Evolutionary conservation across 2,888 invertebrate species (phyloP).

Genomic region (Tridacna crocea): DNA sequence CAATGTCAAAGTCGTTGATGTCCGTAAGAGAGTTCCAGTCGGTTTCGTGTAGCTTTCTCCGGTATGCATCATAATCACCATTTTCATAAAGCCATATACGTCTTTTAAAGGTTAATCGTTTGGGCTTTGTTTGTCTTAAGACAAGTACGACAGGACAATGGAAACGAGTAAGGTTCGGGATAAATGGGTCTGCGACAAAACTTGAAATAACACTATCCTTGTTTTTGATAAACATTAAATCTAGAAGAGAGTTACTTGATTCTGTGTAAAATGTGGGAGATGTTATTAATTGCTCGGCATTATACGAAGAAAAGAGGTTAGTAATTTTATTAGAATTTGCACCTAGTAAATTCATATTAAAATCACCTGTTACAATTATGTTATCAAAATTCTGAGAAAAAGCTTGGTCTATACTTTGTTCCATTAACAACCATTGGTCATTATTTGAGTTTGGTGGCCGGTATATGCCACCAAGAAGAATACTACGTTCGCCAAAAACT

Average conservation of each 20-base stretch:
- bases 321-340: conserved; percentile 13
- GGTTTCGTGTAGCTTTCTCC: background rate
- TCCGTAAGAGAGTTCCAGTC: conserved; percentile 2
- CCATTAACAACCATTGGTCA: background rate
- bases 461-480: conserved; percentile 33
- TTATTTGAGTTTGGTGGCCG: conserved; percentile 32
- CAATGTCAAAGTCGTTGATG: background rate
- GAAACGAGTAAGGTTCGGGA: conserved; percentile 24
- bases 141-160: conserved; percentile 29
- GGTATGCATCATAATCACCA: conserved; percentile 11
- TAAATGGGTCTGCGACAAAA: conserved; percentile 25
- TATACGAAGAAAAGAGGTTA: conserved; percentile 12
- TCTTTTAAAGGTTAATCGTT: conserved; percentile 1
- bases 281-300: conserved; percentile 21
- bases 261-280: conserved; percentile 32
- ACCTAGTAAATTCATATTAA: conserved; percentile 27
- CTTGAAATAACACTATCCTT: background rate
- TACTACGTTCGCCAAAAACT: background rate
- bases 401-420: conserved; percentile 26
- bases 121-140: conserved; percentile 12
- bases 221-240: conserved; percentile 24
- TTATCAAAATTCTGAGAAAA: conserved; percentile 5
- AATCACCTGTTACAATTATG: conserved; percentile 33
- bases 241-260: conserved; percentile 17
- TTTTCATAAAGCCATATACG: conserved; percentile 10